Conservation (phyloP, 30 jellyfish, hydroid and myxozoan species). For the Chrysaora quinquecirrha region DNA sequence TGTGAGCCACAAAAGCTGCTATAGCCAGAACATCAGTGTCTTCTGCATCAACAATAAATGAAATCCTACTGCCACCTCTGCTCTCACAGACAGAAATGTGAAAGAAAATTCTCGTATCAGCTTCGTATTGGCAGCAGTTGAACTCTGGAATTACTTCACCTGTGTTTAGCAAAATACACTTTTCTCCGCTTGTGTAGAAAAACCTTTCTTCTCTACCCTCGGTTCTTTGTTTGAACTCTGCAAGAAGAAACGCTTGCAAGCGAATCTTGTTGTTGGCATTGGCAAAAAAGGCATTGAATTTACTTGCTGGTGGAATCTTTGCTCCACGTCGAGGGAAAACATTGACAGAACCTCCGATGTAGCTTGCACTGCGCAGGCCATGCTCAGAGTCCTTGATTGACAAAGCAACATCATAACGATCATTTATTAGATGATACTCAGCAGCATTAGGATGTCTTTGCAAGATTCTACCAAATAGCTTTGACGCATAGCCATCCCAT, state of each 20-base stretch:
- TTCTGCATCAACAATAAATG: not conserved
- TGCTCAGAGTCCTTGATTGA: slow-evolving; percentile 1
- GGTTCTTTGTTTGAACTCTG: not conserved
- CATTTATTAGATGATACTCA: not conserved
- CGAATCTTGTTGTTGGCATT: slow-evolving; percentile 14
- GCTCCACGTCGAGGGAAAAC: slow-evolving; percentile 5
- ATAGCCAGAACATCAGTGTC: slow-evolving; percentile 1
- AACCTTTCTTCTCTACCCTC: slow-evolving; percentile 1
- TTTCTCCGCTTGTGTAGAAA: too few relatives aligned
- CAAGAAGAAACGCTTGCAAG: slow-evolving; percentile 3
- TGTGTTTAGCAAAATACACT: not conserved
- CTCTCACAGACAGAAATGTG: slow-evolving; percentile 1
- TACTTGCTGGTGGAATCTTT: not conserved
- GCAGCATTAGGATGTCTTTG: not conserved
- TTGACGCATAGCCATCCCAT: not conserved
- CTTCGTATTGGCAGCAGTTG: not conserved
- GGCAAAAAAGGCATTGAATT: slow-evolving; percentile 3
- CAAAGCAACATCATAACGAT: not conserved
- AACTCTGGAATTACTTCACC: not conserved
- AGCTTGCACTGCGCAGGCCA: not conserved
- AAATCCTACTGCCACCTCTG: not conserved
- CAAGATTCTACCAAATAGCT: not conserved
- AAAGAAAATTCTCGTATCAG: not conserved
- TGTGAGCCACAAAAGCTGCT: not conserved
- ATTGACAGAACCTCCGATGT: not conserved